These are phyloP conservation scores for Sterrhoptilus dennistouni DNA, from an alignment of 2,113 vertebrate genomes.

Conservation along the genomic window DNA sequence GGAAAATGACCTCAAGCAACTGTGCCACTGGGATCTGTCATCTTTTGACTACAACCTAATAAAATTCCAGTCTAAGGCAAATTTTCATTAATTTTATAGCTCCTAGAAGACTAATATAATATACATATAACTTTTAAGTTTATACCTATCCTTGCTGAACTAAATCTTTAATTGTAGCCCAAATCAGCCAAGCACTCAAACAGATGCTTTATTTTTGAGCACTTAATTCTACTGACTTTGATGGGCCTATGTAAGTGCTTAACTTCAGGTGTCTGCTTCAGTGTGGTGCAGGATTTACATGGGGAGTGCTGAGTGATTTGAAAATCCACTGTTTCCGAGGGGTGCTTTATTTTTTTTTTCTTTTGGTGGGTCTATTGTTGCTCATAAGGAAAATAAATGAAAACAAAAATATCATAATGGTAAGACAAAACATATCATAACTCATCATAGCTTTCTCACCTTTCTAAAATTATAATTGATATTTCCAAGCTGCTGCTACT, in stretches of 20 bases:
- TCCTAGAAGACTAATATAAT: conserved; percentile 23
- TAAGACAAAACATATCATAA: neutral
- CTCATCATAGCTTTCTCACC: neutral
- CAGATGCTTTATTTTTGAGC: conserved; percentile 15
- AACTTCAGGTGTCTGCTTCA: neutral
- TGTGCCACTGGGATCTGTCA: conserved; percentile 42
- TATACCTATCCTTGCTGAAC: conserved; percentile 25
- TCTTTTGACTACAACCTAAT: conserved; percentile 10
- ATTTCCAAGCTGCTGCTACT: neutral
- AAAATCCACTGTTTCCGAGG: neutral
- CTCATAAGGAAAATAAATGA: neutral
- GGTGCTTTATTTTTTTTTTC: accelerated
- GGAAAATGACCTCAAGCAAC: conserved; percentile 45
- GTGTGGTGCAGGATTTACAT: neutral
- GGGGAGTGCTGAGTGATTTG: neutral
- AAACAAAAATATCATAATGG: neutral
- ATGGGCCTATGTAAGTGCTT: neutral
- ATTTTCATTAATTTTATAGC: conserved; percentile 59
- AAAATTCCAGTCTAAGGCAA: conserved; percentile 43
- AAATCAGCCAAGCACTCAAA: conserved; percentile 8
- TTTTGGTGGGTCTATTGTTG: neutral
- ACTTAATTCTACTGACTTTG: neutral
- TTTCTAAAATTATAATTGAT: neutral
- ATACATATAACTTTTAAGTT: conserved; percentile 32
- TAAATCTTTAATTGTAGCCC: conserved; percentile 38